Conservation (phyloP, 2,113 vertebrate genomes). For the Varanus komodoensis region DNA sequence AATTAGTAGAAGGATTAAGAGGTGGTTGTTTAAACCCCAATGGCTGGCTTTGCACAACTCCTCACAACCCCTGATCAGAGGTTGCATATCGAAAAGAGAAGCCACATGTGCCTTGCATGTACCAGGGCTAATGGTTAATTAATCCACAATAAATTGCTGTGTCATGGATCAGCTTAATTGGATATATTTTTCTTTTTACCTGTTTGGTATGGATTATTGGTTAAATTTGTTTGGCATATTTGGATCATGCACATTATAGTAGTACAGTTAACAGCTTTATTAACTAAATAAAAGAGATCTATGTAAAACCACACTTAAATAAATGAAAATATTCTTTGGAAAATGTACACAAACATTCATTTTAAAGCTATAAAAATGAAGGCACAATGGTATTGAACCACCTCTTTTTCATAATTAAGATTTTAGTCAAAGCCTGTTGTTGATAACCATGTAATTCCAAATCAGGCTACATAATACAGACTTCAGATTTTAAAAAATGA, state of each 20-base stretch:
- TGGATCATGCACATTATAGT: neutral
- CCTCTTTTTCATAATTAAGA: neutral
- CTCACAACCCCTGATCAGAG: too few species aligned
- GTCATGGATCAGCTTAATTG: too few species aligned
- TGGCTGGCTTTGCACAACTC: too few species aligned
- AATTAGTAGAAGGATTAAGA: too few species aligned
- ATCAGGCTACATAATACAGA: neutral
- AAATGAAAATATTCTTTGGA: neutral
- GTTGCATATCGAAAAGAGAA: too few species aligned
- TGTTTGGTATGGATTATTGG: neutral
- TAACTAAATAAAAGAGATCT: neutral
- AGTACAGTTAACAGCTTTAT: neutral
- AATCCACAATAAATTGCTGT: too few species aligned
- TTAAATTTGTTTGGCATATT: too few species aligned
- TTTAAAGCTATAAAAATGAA: neutral
- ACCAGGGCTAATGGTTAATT: too few species aligned
- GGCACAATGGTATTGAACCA: neutral
- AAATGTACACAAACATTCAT: neutral
- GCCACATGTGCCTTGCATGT: too few species aligned
- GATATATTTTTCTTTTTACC: neutral
- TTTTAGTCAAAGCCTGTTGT: neutral
- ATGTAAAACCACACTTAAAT: neutral
- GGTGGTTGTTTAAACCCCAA: too few species aligned
- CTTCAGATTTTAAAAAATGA: neutral
- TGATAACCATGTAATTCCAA: neutral